A percentile compares a stretch with the other conserved stretches of the same genome.
These are phyloP conservation scores for Corythornis vintsioides DNA, from an alignment of 2,113 vertebrate species.

Conservation along the genomic window DNA sequence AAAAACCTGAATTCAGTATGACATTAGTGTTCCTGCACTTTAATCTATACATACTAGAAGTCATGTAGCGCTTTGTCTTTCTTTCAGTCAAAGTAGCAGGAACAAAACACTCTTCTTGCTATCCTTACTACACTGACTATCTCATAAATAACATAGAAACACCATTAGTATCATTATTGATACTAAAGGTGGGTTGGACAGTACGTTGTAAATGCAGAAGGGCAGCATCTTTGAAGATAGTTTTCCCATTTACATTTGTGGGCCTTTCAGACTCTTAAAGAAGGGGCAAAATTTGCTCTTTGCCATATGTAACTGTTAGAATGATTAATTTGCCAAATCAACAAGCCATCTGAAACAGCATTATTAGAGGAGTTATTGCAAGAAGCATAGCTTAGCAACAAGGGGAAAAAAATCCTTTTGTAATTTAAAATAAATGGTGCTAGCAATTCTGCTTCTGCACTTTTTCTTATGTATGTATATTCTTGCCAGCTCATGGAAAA, in stretches of 20 bases:
- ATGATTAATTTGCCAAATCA: neutral
- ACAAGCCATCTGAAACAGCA: neutral
- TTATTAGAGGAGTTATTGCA: neutral
- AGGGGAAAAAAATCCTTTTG: neutral
- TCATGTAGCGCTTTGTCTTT: neutral
- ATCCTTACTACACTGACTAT: neutral
- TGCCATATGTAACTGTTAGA: neutral
- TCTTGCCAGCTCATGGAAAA: slow-evolving; percentile 10
- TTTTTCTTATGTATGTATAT: neutral
- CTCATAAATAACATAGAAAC: neutral
- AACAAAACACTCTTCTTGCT: neutral
- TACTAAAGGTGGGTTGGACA: neutral
- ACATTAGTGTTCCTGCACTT: neutral
- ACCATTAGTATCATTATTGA: neutral
- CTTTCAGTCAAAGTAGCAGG: slow-evolving; percentile 25
- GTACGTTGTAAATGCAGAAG: neutral
- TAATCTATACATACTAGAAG: neutral
- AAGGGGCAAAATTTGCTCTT: neutral
- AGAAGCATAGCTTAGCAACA: neutral
- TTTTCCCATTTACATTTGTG: neutral
- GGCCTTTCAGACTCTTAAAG: neutral
- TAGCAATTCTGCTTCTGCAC: neutral
- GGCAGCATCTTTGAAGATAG: neutral
- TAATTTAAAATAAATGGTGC: neutral
- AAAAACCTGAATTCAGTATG: neutral